These are phyloP conservation scores for Petromus typicus DNA, from an alignment of 2,113 vertebrate species.

Conservation along the genomic window DNA sequence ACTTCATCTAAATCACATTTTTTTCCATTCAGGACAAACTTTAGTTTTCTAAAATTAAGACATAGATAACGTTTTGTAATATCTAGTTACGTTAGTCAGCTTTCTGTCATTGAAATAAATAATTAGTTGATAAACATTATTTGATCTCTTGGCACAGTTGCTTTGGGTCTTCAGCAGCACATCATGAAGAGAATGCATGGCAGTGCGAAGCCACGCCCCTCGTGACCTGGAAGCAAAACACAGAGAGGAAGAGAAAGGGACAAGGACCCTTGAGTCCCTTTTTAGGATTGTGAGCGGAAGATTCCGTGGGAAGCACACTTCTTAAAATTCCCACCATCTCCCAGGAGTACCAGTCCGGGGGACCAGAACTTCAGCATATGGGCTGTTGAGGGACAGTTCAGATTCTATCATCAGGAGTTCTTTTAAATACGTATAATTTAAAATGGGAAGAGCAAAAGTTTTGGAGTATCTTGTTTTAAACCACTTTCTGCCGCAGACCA, in stretches of 20 bases:
- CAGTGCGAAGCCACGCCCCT: background rate
- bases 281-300: background rate
- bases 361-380: background rate
- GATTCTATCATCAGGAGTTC: background rate
- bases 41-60: slow-evolving; percentile 17
- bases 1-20: slow-evolving; percentile 26
- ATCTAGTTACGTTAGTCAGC: background rate
- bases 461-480: background rate
- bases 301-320: background rate
- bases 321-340: background rate
- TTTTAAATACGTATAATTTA: background rate
- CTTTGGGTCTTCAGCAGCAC: background rate
- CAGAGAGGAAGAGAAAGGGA: background rate
- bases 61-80: background rate
- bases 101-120: background rate
- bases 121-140: background rate
- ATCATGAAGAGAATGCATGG: background rate
- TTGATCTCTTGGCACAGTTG: background rate
- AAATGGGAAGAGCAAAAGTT: slow-evolving; percentile 2
- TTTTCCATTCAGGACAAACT: background rate
- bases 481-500: background rate
- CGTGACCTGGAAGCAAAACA: background rate
- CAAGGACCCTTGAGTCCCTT: background rate
- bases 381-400: background rate
- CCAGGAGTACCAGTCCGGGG: background rate